These are phyloP conservation scores for Tachysurus fulvidraco DNA, from an alignment of 2,113 vertebrate genomes.

Conservation along the genomic window DNA sequence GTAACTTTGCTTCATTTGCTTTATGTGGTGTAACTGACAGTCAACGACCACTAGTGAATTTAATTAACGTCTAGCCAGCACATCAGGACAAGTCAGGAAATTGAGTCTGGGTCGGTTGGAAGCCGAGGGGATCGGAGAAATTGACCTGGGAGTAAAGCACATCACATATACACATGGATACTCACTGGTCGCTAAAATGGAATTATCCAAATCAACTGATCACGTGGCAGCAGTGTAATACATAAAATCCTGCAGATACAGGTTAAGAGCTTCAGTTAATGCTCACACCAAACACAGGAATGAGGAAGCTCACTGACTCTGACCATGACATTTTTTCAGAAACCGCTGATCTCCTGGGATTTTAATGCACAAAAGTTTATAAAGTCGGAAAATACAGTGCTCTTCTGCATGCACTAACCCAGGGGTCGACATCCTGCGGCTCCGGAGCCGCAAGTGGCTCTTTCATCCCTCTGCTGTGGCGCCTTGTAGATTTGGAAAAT, in stretches of 20 bases:
- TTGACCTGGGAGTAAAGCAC: background rate
- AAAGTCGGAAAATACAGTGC: background rate
- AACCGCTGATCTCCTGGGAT: background rate
- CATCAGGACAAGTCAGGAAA: background rate
- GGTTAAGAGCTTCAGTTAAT: background rate
- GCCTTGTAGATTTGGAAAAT: too few species aligned
- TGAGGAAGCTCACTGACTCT: background rate
- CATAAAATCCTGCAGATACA: background rate
- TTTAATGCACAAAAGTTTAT: background rate
- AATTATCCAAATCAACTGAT: background rate
- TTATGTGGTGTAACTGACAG: slow-evolving; percentile 6
- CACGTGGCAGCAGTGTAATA: background rate
- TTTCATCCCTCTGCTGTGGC: too few species aligned
- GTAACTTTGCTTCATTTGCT: slow-evolving; percentile 7
- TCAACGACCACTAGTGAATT: background rate
- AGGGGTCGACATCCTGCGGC: too few species aligned
- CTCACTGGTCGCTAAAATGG: background rate
- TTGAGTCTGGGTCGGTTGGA: background rate
- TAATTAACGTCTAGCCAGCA: slow-evolving; percentile 12
- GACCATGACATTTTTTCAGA: background rate
- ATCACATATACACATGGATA: background rate
- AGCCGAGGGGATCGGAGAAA: background rate
- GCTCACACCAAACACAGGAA: background rate
- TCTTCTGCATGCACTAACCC: background rate
- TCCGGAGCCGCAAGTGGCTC: too few species aligned